Percentiles rank a stretch among this genome's conserved stretches.
phyloP scores from a whole-genome alignment of 1,140 invertebrate genomes.

The Pseudachorutes palmiensis region DNA sequence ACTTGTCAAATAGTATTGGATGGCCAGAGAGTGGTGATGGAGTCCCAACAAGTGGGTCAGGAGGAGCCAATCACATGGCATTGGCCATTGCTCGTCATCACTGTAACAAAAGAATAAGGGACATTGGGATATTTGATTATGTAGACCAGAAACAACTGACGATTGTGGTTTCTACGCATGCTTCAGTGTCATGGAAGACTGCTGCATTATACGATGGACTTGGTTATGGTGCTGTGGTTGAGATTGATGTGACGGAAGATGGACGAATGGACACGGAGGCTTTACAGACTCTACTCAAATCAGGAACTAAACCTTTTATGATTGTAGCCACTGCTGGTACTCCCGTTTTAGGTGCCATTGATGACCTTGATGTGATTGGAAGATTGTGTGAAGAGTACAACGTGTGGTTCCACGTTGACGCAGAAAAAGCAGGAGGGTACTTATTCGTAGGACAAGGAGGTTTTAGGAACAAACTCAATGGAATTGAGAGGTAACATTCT shows the following conservation, averaged over 20 bases:
- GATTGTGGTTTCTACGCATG: conserved; percentile 73
- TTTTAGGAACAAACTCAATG: conserved; percentile 61
- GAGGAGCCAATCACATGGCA: conserved; percentile 88
- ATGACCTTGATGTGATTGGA: conserved; percentile 4
- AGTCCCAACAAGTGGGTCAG: conserved; percentile 89
- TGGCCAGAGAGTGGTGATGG: conserved; percentile 73
- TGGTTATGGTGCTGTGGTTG: background rate
- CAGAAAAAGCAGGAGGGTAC: conserved; percentile 84
- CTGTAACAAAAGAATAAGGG: conserved; percentile 64
- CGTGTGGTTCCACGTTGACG: conserved; percentile 24
- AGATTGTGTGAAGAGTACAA: background rate
- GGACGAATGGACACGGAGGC: conserved; percentile 12
- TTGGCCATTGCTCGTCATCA: conserved; percentile 76
- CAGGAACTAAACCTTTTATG: too few relatives aligned
- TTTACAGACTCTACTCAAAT: too few relatives aligned
- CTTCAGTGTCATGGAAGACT: conserved; percentile 91
- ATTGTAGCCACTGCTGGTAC: conserved; percentile 19
- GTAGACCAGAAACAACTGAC: conserved; percentile 46
- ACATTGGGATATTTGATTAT: conserved; percentile 16
- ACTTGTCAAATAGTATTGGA: conserved; percentile 78
- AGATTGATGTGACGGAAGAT: background rate
- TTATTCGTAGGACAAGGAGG: conserved; percentile 62
- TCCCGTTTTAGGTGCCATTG: conserved; percentile 7
- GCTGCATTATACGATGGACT: conserved; percentile 22
- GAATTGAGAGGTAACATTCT: conserved; percentile 36